These are phyloP conservation scores for Clusia tigrina DNA, from an alignment of 2,888 invertebrate species.

Conservation along the genomic window DNA sequence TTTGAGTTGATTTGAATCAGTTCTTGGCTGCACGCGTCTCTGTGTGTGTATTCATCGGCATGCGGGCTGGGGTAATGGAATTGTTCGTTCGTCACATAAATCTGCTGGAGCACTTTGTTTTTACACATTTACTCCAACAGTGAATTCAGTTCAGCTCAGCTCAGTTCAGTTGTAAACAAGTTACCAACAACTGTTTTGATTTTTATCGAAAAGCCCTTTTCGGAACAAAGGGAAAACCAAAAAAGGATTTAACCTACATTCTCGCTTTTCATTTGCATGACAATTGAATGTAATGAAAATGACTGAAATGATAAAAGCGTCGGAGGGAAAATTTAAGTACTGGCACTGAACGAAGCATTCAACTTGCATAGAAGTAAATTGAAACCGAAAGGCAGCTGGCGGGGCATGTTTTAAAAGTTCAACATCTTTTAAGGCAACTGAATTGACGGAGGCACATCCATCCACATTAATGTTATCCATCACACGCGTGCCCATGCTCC, in stretches of 20 bases:
- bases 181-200: neutral
- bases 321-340: too few species aligned
- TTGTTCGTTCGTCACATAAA: neutral
- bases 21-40: neutral
- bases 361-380: too few species aligned
- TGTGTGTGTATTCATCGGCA: neutral
- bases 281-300: neutral
- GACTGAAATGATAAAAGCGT: too few species aligned
- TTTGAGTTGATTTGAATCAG: neutral
- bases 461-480: too few species aligned
- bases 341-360: too few species aligned
- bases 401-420: too few species aligned
- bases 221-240: neutral
- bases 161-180: neutral
- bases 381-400: too few species aligned
- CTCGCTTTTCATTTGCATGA: neutral
- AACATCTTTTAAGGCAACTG: too few species aligned
- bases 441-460: too few species aligned
- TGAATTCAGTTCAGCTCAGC: neutral
- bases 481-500: too few species aligned
- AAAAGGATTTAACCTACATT: conserved; percentile 3
- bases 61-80: neutral
- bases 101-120: neutral
- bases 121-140: neutral
- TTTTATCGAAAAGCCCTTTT: neutral